Base-by-base conservation (phyloP, 2,888 invertebrate species). In the Helobdella robusta region DNA sequence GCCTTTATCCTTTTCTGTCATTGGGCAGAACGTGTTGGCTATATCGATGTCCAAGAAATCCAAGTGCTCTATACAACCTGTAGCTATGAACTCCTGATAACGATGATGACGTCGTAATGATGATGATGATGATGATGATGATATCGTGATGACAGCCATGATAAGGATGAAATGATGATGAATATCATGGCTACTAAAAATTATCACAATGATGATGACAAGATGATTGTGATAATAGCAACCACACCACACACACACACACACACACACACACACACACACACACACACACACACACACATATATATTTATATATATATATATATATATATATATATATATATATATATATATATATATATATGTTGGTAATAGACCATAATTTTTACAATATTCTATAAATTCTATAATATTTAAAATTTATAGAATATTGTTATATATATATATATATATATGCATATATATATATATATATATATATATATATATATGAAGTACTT, bases 51-150 rank as follows among this genome's bases (percentile, higher is more conserved):
- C 78, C 85, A 97, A 88, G 79, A 95, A 98, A 82, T 98, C 98
- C 79, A 98, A 83, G 82, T 98, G 97, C 79, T 98, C 98, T 85
- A 93, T 89, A 76, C 97, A 98, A 4, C 95, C 93, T 73, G 95
- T 93, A n/a, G 94, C 91, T 70, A 97, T 89, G 64, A 98, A 84
- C 82, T 97, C 97, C 84, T 98, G 91, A 67, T 52, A 54, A 50
- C n/a, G 36, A 23, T 44, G 2, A 35, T 60, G 18, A 59, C 35
- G 35, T n/a, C n/a, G n/a, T n/a, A n/a, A 4, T 32, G 59, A 2
- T 59, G 30, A 34, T 34, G n/a, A 6, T n/a, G 34, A n/a, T 59
- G 28, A 56, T 30, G 32, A 30, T 8, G 1, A 48, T 48, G 48
- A 15, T 5, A n/a, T n/a, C n/a, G n/a, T 48, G 15, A 23, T 8